Conservation (phyloP, 92 coral and sea anemone genomes). For the Pocillopora meandrina region DNA sequence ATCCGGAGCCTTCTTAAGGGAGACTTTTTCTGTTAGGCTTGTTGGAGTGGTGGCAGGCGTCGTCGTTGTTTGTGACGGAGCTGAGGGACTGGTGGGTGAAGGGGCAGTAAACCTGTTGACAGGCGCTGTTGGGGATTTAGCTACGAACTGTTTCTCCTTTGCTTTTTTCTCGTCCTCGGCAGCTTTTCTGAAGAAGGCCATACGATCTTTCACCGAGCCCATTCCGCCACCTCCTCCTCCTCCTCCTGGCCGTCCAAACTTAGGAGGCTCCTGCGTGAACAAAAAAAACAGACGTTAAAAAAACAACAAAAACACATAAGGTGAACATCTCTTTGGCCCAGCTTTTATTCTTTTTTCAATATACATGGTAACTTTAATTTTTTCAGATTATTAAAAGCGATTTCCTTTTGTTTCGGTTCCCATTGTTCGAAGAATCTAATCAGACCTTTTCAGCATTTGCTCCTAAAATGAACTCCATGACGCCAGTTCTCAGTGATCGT, state of each 20-base stretch:
- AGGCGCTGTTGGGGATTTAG: conserved; percentile 57
- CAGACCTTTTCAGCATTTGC: too few relatives aligned
- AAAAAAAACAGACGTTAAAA: too few relatives aligned
- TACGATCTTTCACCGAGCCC: conserved; percentile 95
- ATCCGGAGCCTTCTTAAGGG: conserved; percentile 90
- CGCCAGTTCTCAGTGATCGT: too few relatives aligned
- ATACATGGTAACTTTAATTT: too few relatives aligned
- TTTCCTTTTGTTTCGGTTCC: too few relatives aligned
- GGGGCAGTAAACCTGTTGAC: conserved; percentile 57
- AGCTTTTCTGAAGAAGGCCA: conserved; percentile 93
- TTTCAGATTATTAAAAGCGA: too few relatives aligned
- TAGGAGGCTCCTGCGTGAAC: conserved; percentile 12
- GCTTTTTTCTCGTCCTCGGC: conserved; percentile 85
- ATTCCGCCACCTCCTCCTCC: conserved; percentile 14
- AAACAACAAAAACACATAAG: too few relatives aligned
- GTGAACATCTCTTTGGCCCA: too few relatives aligned
- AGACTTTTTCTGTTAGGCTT: conserved; percentile 65
- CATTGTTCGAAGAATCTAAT: too few relatives aligned
- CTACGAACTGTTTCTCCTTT: conserved; percentile 55
- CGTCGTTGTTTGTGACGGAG: conserved; percentile 34
- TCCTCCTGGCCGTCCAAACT: conserved; percentile 30
- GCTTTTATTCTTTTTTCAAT: too few relatives aligned
- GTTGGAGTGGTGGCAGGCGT: conserved; percentile 29
- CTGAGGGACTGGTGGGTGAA: conserved; percentile 50
- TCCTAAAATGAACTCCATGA: too few relatives aligned